Evolutionary conservation across 2,797 vertebrate genomes (phyloP).

Genomic region (Rhinichthys osculus): DNA sequence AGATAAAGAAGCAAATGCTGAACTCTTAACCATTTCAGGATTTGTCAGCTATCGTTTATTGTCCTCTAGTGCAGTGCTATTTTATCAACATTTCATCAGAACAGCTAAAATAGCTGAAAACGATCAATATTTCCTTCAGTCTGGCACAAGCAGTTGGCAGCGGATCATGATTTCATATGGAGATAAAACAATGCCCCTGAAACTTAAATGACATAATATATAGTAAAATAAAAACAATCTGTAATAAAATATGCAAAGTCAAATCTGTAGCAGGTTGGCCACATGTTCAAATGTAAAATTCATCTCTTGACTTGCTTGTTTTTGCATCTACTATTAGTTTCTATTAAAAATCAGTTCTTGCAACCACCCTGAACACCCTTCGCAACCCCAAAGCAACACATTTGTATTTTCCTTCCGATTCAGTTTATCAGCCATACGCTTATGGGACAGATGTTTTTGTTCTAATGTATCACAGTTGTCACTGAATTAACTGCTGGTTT

Average conservation of each 20-base stretch:
- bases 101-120: neutral
- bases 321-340: neutral
- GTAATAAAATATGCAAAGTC: neutral
- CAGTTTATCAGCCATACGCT: neutral
- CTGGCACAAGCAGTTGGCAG: neutral
- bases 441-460: neutral
- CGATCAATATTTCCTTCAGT: neutral
- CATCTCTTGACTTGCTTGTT: neutral
- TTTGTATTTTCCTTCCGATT: neutral
- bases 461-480: neutral
- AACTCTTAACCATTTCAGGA: neutral
- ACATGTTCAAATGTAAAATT: neutral
- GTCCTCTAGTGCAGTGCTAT: neutral
- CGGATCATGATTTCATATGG: neutral
- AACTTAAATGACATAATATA: neutral
- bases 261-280: neutral
- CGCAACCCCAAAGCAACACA: neutral
- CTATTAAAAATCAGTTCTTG: neutral
- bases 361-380: neutral
- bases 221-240: neutral
- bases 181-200: neutral
- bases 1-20: neutral
- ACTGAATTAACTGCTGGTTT: slow-evolving; percentile 7
- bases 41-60: neutral
- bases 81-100: neutral